Evolutionary conservation across 2,113 vertebrate genomes (phyloP).

Genomic region (Pseudorhombus dupliciocellatus): DNA sequence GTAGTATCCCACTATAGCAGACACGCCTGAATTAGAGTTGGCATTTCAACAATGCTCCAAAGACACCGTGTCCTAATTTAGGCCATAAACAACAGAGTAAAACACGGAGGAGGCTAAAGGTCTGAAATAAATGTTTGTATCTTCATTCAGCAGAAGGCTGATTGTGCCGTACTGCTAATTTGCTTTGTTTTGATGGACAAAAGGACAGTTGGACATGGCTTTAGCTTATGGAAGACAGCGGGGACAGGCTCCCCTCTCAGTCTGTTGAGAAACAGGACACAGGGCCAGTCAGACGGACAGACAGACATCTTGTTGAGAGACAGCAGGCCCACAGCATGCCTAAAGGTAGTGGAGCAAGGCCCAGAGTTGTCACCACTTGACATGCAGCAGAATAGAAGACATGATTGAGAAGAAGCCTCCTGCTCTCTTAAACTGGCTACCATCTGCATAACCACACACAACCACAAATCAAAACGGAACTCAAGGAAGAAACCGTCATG

Average conservation of each 20-base stretch:
- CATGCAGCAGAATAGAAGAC: constrained; percentile 80
- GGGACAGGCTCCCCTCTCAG: constrained; percentile 25
- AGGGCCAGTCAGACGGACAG: constrained; percentile 60
- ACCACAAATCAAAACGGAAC: constrained; percentile 9
- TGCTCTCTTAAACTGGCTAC: constrained; percentile 60
- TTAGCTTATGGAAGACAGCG: constrained; percentile 6
- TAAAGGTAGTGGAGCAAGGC: constrained; percentile 76
- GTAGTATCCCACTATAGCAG: constrained; percentile 20
- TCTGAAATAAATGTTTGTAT: too few species aligned
- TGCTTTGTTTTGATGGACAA: constrained; percentile 21
- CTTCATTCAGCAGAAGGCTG: background rate
- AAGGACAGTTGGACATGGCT: constrained; percentile 16
- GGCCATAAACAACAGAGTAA: background rate
- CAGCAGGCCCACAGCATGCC: constrained; percentile 80
- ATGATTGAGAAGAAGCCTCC: constrained; percentile 61
- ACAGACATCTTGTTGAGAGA: constrained; percentile 64
- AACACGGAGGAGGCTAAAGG: background rate
- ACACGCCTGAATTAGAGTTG: constrained; percentile 3
- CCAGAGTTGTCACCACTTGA: constrained; percentile 68
- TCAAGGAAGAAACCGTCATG: constrained; percentile 8
- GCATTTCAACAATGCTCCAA: constrained; percentile 34
- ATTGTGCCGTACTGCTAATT: background rate
- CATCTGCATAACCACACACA: constrained; percentile 66
- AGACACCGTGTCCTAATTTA: constrained; percentile 31
- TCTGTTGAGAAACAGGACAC: constrained; percentile 65